A percentile compares a stretch with the other conserved stretches of the same genome.
Conservation (phyloP, 2,888 invertebrate species). For the Perithous albicinctus region DNA sequence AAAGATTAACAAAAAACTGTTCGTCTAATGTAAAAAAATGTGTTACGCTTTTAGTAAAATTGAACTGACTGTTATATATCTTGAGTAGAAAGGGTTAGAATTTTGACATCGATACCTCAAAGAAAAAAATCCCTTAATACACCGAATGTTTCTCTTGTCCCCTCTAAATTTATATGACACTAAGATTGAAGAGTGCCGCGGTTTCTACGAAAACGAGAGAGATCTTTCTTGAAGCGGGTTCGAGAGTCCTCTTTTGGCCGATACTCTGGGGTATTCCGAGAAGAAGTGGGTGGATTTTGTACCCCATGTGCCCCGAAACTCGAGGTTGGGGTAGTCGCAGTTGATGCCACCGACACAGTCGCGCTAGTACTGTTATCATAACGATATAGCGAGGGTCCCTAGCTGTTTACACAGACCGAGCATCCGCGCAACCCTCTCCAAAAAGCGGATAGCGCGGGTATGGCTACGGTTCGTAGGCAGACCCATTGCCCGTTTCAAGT, state of each 20-base stretch:
- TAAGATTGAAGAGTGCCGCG: not conserved
- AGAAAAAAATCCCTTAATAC: not conserved
- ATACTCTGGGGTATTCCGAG: constrained; percentile 30
- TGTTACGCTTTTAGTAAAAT: no score
- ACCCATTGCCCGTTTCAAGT: constrained; percentile 26
- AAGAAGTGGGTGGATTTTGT: constrained; percentile 11
- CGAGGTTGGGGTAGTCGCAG: constrained; percentile 48
- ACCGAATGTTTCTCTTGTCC: not conserved
- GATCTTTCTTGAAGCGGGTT: constrained; percentile 19
- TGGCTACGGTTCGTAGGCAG: constrained; percentile 7
- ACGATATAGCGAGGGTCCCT: constrained; percentile 72
- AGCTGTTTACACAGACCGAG: constrained; percentile 75
- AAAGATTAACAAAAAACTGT: no score
- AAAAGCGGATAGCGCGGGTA: constrained; percentile 24
- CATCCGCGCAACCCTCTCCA: constrained; percentile 63
- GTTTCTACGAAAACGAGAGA: constrained; percentile 25
- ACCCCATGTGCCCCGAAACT: constrained; percentile 39
- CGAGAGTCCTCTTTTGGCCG: constrained; percentile 29
- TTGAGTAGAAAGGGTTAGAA: not conserved
- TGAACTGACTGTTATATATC: no score
- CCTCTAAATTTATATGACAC: not conserved
- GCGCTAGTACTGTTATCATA: constrained; percentile 73
- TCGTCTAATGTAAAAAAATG: no score
- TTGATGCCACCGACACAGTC: constrained; percentile 31
- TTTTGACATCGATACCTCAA: not conserved